Evolutionary conservation across 2,113 vertebrate genomes (phyloP), one percentile per base, ranked within the genome.

Genomic region (Crotalus helleri): DNA sequence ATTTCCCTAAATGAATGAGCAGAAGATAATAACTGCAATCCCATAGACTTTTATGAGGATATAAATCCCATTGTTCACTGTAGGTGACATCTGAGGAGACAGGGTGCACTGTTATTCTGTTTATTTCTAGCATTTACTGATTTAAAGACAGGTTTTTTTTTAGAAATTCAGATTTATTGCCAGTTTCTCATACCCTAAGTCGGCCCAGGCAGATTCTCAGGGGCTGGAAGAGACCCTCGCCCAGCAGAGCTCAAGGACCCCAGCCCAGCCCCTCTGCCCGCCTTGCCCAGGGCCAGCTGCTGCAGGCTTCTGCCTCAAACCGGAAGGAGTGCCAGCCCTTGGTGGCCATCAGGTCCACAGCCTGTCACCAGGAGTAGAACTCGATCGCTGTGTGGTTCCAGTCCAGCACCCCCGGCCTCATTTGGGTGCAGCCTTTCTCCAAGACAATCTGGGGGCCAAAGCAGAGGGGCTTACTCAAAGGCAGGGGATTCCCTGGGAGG

Each of bases 291-390:
- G 1, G 97, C 98, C 92, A 99, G 94, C 53, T 89, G 89, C 94
- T 95, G 92, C 96, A 98, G 94, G 95, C 97, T 7, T 97, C 96
- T 0, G 94, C 97, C 7, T 98, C 96, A 8, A 98, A 98, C 88
- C 97, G 92, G 97, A 98, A 98, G 53, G 87, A 95, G n/a, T 97
- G 98, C 97, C 98, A 99, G 86, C 98, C 98, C 89, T 98, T 95
- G 0, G 93, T 89, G 4, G 95, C 93, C 0, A 98, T 98, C 88
- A 98, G 5, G 58, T 99, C 96, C 1, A 46, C 92, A 92, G 97
- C 98, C 46, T 98, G 98, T 17, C 97, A 97, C 91, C 95, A 95
- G 49, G 49, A 51, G 49, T 1, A 51, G 49, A 51, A 51, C 7
- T 8, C 49, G 49, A 64, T 13, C 10, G 61, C 61, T 10, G 61